Conservation (phyloP, 2,888 invertebrate species). For the Gryllus longicercus region DNA sequence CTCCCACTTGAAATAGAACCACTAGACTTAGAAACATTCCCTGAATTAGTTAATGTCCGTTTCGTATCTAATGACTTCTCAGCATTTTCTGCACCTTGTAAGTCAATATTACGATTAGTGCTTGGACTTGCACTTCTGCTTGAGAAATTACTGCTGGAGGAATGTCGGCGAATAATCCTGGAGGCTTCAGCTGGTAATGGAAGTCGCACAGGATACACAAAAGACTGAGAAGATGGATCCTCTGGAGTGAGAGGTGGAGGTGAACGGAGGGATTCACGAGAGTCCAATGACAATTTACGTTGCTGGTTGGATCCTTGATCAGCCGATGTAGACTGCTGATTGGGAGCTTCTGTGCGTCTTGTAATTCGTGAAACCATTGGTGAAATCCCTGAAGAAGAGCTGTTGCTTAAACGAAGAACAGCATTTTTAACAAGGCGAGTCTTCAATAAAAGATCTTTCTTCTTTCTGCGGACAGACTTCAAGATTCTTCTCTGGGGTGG, state of each 20-base stretch:
- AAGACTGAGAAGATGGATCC: slow-evolving; percentile 53
- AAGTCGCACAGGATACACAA: slow-evolving; percentile 57
- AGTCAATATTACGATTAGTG: slow-evolving; percentile 18
- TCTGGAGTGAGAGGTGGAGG: slow-evolving; percentile 29
- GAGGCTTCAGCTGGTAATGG: slow-evolving; percentile 62
- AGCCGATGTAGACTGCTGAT: not conserved
- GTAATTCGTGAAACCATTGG: slow-evolving; percentile 52
- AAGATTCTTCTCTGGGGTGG: slow-evolving; percentile 33
- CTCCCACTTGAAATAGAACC: not conserved
- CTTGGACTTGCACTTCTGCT: slow-evolving; percentile 37
- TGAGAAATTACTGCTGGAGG: slow-evolving; percentile 57
- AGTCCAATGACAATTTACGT: slow-evolving; percentile 39
- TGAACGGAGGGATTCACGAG: slow-evolving; percentile 31
- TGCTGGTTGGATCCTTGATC: slow-evolving; percentile 20
- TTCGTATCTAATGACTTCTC: not conserved
- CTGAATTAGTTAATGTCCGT: not conserved
- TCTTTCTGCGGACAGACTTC: slow-evolving; percentile 38
- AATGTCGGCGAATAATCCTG: slow-evolving; percentile 75
- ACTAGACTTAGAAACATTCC: not conserved
- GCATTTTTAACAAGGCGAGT: slow-evolving; percentile 62
- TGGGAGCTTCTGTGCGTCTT: slow-evolving; percentile 25
- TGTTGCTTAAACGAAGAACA: slow-evolving; percentile 52
- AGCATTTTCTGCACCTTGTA: not conserved
- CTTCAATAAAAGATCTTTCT: slow-evolving; percentile 52
- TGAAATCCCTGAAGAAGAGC: slow-evolving; percentile 40